A percentile compares a stretch with the other conserved stretches of the same genome.
Conservation (phyloP, 2,113 vertebrate species). For the Brachypodius melanocephalos region DNA sequence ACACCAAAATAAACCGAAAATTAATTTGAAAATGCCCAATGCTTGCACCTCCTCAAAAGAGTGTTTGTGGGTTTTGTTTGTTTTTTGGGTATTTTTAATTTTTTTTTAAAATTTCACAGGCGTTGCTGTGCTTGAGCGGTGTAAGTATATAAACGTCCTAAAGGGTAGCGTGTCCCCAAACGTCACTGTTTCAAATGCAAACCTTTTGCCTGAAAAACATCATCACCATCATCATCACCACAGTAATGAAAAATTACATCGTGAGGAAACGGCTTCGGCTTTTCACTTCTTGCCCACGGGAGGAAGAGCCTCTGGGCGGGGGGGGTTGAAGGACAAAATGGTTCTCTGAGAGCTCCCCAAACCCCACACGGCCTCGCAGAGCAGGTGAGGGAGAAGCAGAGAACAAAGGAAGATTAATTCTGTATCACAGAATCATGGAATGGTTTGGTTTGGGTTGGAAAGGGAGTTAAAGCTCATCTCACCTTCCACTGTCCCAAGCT, state of each 20-base stretch:
- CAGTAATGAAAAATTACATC: too few species aligned
- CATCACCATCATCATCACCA: too few species aligned
- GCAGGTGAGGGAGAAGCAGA: neutral
- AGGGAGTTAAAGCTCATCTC: fast-evolving
- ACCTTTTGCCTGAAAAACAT: neutral
- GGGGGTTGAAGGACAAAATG: neutral
- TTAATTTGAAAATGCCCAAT: neutral
- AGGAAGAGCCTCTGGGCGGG: neutral
- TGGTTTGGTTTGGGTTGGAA: neutral
- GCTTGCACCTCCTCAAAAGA: neutral
- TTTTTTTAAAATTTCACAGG: neutral
- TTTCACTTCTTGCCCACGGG: too few species aligned
- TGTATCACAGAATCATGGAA: fast-evolving
- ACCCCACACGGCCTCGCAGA: neutral
- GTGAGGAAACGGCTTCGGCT: neutral
- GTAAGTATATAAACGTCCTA: neutral
- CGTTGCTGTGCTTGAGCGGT: neutral
- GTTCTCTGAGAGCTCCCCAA: neutral
- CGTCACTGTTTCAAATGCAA: neutral
- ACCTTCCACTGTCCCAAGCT: neutral
- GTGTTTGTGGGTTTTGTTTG: too few species aligned
- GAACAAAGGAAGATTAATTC: neutral
- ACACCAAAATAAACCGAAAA: neutral
- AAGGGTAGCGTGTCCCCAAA: too few species aligned
- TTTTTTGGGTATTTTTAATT: neutral